phyloP scores from a whole-genome alignment of 2,797 vertebrate genomes.

The Peromyscus aztecus region DNA sequence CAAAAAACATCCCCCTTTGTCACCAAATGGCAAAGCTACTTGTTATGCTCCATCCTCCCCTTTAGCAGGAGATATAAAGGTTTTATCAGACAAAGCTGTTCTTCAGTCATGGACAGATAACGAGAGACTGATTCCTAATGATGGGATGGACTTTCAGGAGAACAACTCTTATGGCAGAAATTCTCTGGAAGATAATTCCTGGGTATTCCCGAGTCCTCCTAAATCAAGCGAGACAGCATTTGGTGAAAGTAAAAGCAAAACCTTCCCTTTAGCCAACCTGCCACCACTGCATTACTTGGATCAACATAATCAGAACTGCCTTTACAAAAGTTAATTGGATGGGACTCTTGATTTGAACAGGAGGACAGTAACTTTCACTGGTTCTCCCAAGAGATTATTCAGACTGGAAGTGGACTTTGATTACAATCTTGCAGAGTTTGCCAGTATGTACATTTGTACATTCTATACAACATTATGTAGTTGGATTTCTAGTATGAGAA shows the following conservation, averaged over 20 bases:
- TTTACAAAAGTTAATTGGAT: slow-evolving; percentile 86
- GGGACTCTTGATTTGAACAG: slow-evolving; percentile 62
- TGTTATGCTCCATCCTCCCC: slow-evolving; percentile 73
- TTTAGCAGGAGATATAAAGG: slow-evolving; percentile 68
- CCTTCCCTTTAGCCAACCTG: slow-evolving; percentile 85
- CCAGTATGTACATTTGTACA: slow-evolving; percentile 71
- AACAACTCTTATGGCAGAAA: slow-evolving; percentile 91
- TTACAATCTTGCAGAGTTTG: slow-evolving; percentile 70
- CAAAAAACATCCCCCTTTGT: slow-evolving; percentile 84
- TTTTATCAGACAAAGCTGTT: slow-evolving; percentile 82
- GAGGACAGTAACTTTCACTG: slow-evolving; percentile 72
- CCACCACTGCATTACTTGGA: slow-evolving; percentile 88
- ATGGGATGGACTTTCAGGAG: slow-evolving; percentile 89
- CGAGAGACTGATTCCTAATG: slow-evolving; percentile 88
- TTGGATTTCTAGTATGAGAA: slow-evolving; percentile 49
- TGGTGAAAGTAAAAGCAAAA: slow-evolving; percentile 92
- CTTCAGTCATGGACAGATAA: slow-evolving; percentile 89
- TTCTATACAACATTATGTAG: slow-evolving; percentile 45
- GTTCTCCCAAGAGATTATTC: slow-evolving; percentile 63
- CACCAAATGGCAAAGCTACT: slow-evolving; percentile 68
- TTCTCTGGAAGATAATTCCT: slow-evolving; percentile 96
- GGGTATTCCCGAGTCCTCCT: slow-evolving; percentile 96
- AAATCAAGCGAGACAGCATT: slow-evolving; percentile 95
- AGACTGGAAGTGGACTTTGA: slow-evolving; percentile 70
- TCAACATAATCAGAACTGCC: slow-evolving; percentile 88